Evolutionary conservation across 1,140 invertebrate genomes (phyloP), one percentile per base, ranked within the genome.

Genomic region (Drosophila grimshawi): DNA sequence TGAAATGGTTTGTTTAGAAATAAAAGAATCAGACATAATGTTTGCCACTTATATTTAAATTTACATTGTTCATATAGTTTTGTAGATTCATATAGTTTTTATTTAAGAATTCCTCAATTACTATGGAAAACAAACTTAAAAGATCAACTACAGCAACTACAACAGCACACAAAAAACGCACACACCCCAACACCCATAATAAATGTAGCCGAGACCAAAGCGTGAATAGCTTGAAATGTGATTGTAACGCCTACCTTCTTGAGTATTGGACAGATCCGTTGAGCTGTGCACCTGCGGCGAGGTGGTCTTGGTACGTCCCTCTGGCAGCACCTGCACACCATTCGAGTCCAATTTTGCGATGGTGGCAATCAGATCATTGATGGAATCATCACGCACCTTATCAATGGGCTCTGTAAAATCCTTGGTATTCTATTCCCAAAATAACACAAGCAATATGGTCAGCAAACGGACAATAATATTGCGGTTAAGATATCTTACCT

Each of bases 271-370:
- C 70, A 94, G 92, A 85, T 94, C 93, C 33, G 95, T 95, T 67
- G 94, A 94, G 88, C 94, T 95, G 89, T 94, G 95, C 72, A 94
- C 95, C 79, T 94, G 93, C 29, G 94, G 93, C 3, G 94, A 94
- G 11, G 93, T 93, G 32, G 92, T 93, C 76, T 92, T 92, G 60
- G 88, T 89, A 19, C 83, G 93, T 11, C 93, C 93, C 71, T 95
- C 94, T 2, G 94, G 94, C 73, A 95, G 92, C 11, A 96, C 95
- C 78, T 96, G 94, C 66, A 97, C 96, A 11, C 96, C 96, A 93
- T 97, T 97, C 35, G 96, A 96, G 92, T 97, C 96, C 67, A 97
- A 92, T 93, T 96, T 96, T 33, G 96, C 96, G 81, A 97, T 97
- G 19, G 96, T 97, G 45, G 96, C 95, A 95, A 97, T 96, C 55